Conservation (phyloP, 2,113 vertebrate species). For the Fukomys damarensis region DNA sequence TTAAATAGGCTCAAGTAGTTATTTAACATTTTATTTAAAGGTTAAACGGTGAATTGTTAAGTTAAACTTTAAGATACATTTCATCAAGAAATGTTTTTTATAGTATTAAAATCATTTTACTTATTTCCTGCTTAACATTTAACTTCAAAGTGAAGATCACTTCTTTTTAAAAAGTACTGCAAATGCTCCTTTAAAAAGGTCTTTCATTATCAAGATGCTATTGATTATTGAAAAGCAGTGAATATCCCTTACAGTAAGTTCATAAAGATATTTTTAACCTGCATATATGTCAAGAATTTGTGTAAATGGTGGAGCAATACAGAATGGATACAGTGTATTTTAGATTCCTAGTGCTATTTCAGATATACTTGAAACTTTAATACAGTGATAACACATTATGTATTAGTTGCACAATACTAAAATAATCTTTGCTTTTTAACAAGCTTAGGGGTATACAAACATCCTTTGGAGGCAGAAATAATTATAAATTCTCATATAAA, state of each 20-base stretch:
- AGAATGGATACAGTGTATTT: neutral
- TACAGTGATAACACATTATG: neutral
- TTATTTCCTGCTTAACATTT: slow-evolving; percentile 47
- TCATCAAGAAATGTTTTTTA: slow-evolving; percentile 54
- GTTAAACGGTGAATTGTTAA: slow-evolving; percentile 20
- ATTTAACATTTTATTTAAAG: slow-evolving; percentile 63
- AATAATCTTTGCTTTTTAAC: neutral
- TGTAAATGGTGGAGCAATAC: neutral
- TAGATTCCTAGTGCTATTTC: neutral
- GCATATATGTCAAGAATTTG: neutral
- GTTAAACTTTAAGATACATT: slow-evolving; percentile 35
- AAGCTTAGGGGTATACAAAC: neutral
- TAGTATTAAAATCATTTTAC: neutral
- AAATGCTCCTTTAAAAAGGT: neutral
- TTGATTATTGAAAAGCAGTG: neutral
- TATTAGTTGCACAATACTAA: neutral
- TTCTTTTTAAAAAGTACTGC: slow-evolving; percentile 16
- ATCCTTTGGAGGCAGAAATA: neutral
- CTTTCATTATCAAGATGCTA: neutral
- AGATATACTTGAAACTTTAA: neutral
- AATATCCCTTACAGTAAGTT: neutral
- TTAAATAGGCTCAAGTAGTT: slow-evolving; percentile 60
- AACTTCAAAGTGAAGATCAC: slow-evolving; percentile 18
- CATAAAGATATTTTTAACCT: neutral
- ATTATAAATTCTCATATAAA: neutral